A percentile compares a stretch with the other conserved stretches of the same genome.
Conservation (phyloP, 2,888 invertebrate genomes). For the Agrotis puta region DNA sequence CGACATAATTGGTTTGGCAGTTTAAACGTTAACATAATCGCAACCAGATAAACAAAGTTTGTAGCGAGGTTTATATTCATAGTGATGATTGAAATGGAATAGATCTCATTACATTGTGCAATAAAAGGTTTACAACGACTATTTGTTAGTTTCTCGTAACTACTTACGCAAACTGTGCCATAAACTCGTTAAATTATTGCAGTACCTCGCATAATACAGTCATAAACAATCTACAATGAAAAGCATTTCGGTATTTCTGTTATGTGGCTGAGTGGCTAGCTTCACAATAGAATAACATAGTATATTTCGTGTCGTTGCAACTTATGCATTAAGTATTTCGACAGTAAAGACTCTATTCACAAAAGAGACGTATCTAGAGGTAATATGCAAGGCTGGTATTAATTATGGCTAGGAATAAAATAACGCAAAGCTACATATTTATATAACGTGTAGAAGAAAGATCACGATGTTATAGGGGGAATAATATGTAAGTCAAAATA, state of each 20-base stretch:
- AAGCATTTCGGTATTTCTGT: slow-evolving; percentile 53
- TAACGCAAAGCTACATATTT: too few relatives aligned
- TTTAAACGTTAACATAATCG: slow-evolving; percentile 8
- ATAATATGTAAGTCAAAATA: not conserved
- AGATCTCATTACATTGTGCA: slow-evolving; percentile 46
- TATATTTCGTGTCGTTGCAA: slow-evolving; percentile 21
- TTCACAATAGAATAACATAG: slow-evolving; percentile 37
- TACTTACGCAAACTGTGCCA: slow-evolving; percentile 53
- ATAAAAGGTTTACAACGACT: slow-evolving; percentile 34
- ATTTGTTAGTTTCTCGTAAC: slow-evolving; percentile 33
- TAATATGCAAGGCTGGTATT: not conserved
- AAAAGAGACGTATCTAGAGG: not conserved
- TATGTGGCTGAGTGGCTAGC: slow-evolving; percentile 28
- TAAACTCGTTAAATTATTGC: slow-evolving; percentile 56
- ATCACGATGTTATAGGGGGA: not conserved
- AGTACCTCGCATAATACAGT: slow-evolving; percentile 48
- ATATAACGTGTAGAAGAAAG: not conserved
- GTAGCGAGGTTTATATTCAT: not conserved
- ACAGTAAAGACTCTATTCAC: not conserved
- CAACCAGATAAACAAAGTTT: not conserved
- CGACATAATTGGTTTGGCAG: not conserved
- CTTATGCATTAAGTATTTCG: not conserved
- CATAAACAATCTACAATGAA: slow-evolving; percentile 53
- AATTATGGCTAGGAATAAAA: not conserved
- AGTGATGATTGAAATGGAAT: slow-evolving; percentile 25